A percentile compares a stretch with the other conserved stretches of the same genome.
Conservation (phyloP, 2,797 vertebrate species). For the Microctenopoma lineatum region DNA sequence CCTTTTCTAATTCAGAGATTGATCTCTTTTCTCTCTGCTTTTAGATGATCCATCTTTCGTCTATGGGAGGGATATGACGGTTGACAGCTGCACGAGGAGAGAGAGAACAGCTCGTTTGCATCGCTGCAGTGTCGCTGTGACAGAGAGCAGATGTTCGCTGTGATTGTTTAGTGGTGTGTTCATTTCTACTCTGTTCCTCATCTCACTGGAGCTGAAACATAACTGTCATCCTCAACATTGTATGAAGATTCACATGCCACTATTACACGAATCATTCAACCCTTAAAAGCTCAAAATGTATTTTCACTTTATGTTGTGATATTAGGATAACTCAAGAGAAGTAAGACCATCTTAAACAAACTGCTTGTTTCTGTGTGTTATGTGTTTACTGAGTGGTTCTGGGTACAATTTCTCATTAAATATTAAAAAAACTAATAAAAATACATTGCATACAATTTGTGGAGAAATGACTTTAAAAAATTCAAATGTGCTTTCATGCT, state of each 20-base stretch:
- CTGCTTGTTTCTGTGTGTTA: neutral
- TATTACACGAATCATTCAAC: neutral
- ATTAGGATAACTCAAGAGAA: neutral
- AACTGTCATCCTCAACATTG: slow-evolving; percentile 43
- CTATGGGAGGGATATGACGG: slow-evolving; percentile 27
- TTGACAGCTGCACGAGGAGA: slow-evolving; percentile 64
- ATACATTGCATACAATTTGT: too few relatives aligned
- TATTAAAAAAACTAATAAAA: too few relatives aligned
- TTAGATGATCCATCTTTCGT: slow-evolving; percentile 43
- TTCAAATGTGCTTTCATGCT: too few relatives aligned
- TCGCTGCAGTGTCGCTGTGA: slow-evolving; percentile 53
- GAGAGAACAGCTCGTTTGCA: slow-evolving; percentile 51
- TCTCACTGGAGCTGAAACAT: slow-evolving; percentile 37
- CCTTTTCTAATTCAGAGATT: slow-evolving; percentile 39
- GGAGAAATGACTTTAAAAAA: too few relatives aligned
- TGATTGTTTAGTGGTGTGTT: slow-evolving; percentile 57
- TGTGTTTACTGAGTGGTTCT: neutral
- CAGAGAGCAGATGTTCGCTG: slow-evolving; percentile 72
- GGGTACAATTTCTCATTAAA: too few relatives aligned
- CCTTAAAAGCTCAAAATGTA: neutral
- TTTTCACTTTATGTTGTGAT: slow-evolving; percentile 1
- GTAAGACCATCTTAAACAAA: neutral
- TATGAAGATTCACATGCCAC: neutral
- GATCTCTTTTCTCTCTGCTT: slow-evolving; percentile 36
- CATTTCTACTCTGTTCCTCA: slow-evolving; percentile 47